Evolutionary conservation across 2,113 vertebrate species (phyloP).

Genomic region (Ophiodon elongatus): DNA sequence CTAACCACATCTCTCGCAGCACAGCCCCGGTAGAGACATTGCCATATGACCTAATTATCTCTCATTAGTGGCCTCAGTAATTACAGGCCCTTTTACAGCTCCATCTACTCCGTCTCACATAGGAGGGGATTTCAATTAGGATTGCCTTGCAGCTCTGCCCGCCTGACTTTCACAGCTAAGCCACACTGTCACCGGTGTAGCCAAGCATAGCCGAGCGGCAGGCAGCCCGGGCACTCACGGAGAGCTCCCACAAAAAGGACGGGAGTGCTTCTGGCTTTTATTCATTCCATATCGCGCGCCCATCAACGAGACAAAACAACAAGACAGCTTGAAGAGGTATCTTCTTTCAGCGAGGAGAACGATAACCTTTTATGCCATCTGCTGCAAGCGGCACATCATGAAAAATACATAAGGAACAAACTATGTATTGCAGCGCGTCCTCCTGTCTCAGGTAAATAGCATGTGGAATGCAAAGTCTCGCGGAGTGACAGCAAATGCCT

Average conservation of each 20-base stretch:
- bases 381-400: constrained; percentile 46
- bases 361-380: constrained; percentile 50
- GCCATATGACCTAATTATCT: constrained; percentile 79
- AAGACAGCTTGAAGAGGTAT: constrained; percentile 45
- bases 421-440: constrained; percentile 25
- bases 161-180: constrained; percentile 54
- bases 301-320: constrained; percentile 61
- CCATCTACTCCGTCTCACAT: constrained; percentile 67
- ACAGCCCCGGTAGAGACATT: constrained; percentile 56
- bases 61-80: constrained; percentile 79
- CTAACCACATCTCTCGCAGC: constrained; percentile 45
- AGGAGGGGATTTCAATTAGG: constrained; percentile 78
- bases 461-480: constrained; percentile 33
- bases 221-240: constrained; percentile 12
- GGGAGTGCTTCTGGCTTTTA: constrained; percentile 37
- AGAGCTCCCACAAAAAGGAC: constrained; percentile 17
- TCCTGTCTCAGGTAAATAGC: constrained; percentile 44
- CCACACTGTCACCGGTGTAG: constrained; percentile 66
- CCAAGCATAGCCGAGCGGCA: constrained; percentile 56
- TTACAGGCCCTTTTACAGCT: constrained; percentile 74
- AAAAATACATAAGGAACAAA: constrained; percentile 68
- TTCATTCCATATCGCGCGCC: constrained; percentile 51
- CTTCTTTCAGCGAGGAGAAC: constrained; percentile 24
- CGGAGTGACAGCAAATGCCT: constrained; percentile 47
- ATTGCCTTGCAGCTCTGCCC: constrained; percentile 46